Evolutionary conservation across 2,797 vertebrate species (phyloP), one percentile per base, ranked within the genome.

Genomic region (Scolopax rusticola): DNA sequence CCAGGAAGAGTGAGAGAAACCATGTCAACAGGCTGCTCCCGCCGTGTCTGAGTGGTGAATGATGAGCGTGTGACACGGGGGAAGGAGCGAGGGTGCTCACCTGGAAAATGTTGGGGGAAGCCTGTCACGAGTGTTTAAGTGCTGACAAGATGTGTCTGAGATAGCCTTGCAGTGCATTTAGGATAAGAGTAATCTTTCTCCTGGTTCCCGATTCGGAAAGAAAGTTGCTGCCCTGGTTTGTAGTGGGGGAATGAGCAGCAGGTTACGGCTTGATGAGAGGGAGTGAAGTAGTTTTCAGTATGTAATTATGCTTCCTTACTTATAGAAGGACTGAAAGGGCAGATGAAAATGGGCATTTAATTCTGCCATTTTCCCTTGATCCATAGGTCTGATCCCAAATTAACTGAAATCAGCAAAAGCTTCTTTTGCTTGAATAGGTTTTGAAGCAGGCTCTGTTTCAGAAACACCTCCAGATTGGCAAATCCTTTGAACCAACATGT

Each of bases 21-120:
- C 91, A 56, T 97, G 97, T 98, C 97, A 97, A 81, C 97, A 96
- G 97, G 97, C 51, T 45, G 95, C 81, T 97, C 78, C 69, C 2
- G 27, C 71, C 12, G 28, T 73, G 88, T 89, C 87, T 89, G 93
- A 97, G 85, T 76, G 74, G 53, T 94, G 90, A 89, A 95, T 84
- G 90, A 97, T 90, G 64, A 97, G 84, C 27, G 40, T 78, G 75
- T 73, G 69, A 93, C 94, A 96, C 1, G 16, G 94, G 41, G 59
- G 51, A 93, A 71, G 78, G 64, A 90, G 81, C 28, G 48, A n/a
- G 93, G 80, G 75, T 97, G 93, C 96, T 98, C 98, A 97, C 98
- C 98, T 98, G 97, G 98, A 97, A 98, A 97, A 96, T 95, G 95
- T 95, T 97, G 93, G 3, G 4, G 74, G 94, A 94, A 93, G 92